phyloP scores from a whole-genome alignment of 2,797 vertebrate genomes.

The Antennarius maculatus region DNA sequence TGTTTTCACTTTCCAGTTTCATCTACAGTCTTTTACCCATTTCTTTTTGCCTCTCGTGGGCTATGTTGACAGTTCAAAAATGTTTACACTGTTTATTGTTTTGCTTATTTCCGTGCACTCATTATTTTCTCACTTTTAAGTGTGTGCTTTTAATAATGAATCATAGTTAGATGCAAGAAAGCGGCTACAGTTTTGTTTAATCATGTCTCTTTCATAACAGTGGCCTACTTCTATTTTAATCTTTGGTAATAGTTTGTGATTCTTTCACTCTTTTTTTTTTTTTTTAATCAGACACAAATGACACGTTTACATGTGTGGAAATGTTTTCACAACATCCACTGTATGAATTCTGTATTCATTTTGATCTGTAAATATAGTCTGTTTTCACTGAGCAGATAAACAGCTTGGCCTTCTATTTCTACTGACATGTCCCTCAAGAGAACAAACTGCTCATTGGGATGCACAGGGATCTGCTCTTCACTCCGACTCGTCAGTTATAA shows the following conservation, averaged over 20 bases:
- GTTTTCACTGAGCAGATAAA: conserved; percentile 22
- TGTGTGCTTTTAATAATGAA: conserved; percentile 77
- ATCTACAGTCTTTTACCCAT: conserved; percentile 68
- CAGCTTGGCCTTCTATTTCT: conserved; percentile 10
- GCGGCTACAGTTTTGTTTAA: conserved; percentile 42
- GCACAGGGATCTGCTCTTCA: conserved; percentile 28
- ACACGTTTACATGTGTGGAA: conserved; percentile 7
- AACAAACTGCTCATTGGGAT: conserved; percentile 40
- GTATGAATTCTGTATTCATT: background rate
- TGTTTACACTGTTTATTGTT: conserved; percentile 73
- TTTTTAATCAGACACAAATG: background rate
- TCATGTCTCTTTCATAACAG: conserved; percentile 37
- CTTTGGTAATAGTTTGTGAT: conserved; percentile 31
- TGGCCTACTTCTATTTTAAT: conserved; percentile 40
- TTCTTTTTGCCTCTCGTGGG: conserved; percentile 70
- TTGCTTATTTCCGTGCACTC: conserved; percentile 38
- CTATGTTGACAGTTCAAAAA: conserved; percentile 75
- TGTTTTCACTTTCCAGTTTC: conserved; percentile 63
- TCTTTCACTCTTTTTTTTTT: background rate
- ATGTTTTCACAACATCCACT: background rate
- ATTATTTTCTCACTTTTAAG: conserved; percentile 51
- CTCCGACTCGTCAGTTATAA: conserved; percentile 46
- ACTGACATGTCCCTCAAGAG: conserved; percentile 15
- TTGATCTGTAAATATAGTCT: background rate
- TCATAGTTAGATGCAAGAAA: conserved; percentile 55